phyloP scores from a whole-genome alignment of 2,888 invertebrate species.

The Sphinx pinastri region DNA sequence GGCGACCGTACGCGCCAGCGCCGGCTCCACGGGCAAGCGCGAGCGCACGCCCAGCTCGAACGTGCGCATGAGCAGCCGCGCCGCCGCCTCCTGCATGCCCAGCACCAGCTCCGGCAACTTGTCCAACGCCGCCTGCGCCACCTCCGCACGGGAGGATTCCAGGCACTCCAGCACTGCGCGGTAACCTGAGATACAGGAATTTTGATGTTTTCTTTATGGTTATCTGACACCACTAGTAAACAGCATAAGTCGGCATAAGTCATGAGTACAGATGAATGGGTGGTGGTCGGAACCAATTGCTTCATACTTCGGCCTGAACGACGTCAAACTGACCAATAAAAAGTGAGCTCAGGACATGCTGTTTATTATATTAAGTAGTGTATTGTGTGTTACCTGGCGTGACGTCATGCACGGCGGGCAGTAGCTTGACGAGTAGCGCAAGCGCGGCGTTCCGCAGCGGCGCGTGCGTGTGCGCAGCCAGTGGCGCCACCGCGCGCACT shows the following conservation, averaged over 20 bases:
- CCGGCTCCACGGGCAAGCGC: conserved; percentile 89
- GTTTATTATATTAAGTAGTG: background rate
- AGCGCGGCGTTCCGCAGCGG: conserved; percentile 88
- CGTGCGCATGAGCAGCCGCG: conserved; percentile 89
- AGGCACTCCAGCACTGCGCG: conserved; percentile 92
- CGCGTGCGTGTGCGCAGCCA: conserved; percentile 74
- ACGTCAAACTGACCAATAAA: too few relatives aligned
- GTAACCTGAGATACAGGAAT: conserved; percentile 77
- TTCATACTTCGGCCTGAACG: too few relatives aligned
- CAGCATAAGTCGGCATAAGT: too few relatives aligned
- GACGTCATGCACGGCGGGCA: conserved; percentile 67
- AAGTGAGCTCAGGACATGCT: too few relatives aligned
- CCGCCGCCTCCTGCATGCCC: conserved; percentile 93
- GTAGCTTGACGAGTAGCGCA: conserved; percentile 81
- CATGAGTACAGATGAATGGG: too few relatives aligned
- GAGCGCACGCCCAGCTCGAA: conserved; percentile 93
- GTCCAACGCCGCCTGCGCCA: conserved; percentile 91
- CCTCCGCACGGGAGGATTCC: conserved; percentile 90
- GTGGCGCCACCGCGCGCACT: conserved; percentile 77
- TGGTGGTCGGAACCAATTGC: background rate
- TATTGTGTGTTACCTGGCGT: conserved; percentile 51
- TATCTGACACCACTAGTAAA: too few relatives aligned
- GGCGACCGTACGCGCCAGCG: conserved; percentile 91
- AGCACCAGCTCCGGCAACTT: conserved; percentile 92
- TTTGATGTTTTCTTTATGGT: too few relatives aligned